Conservation (phyloP, 2,888 invertebrate species). For the Perizoma flavofasciatum region DNA sequence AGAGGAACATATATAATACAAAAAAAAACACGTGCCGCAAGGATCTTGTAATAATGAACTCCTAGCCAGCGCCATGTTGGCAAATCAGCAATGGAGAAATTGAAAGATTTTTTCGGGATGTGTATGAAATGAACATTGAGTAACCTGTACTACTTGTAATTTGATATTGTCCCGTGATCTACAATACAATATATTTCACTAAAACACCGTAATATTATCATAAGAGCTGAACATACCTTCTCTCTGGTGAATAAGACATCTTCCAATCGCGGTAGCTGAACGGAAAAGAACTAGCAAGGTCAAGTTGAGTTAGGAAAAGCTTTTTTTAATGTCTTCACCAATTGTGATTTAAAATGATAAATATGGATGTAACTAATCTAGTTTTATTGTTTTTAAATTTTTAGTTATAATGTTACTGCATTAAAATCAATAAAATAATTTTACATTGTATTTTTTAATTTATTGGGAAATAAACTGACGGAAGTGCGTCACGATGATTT, state of each 20-base stretch:
- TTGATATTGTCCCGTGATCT: slow-evolving; percentile 21
- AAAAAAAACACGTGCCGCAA: slow-evolving; percentile 74
- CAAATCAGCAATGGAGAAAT: slow-evolving; percentile 75
- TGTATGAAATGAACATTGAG: slow-evolving; percentile 38
- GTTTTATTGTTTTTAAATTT: slow-evolving; percentile 59
- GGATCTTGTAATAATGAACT: slow-evolving; percentile 66
- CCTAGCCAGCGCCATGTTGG: slow-evolving; percentile 83
- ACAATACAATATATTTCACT: slow-evolving; percentile 44
- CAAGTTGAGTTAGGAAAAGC: slow-evolving; percentile 80
- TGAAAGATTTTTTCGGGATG: slow-evolving; percentile 51
- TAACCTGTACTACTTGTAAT: slow-evolving; percentile 21
- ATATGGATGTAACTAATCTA: slow-evolving; percentile 41
- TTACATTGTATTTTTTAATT: slow-evolving; percentile 30
- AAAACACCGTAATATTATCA: slow-evolving; percentile 52
- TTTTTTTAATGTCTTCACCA: slow-evolving; percentile 57
- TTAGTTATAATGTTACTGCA: slow-evolving; percentile 41
- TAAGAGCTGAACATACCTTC: slow-evolving; percentile 88
- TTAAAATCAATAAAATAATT: slow-evolving; percentile 46
- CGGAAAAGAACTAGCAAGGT: slow-evolving; percentile 87
- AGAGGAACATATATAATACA: slow-evolving; percentile 10
- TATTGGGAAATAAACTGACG: slow-evolving; percentile 68
- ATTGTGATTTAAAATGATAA: slow-evolving; percentile 25
- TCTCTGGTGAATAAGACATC: slow-evolving; percentile 92
- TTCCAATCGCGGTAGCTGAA: slow-evolving; percentile 90
- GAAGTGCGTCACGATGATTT: slow-evolving; percentile 61